Base-by-base conservation (phyloP, 2,888 invertebrate species). In the Mythimna loreyi region DNA sequence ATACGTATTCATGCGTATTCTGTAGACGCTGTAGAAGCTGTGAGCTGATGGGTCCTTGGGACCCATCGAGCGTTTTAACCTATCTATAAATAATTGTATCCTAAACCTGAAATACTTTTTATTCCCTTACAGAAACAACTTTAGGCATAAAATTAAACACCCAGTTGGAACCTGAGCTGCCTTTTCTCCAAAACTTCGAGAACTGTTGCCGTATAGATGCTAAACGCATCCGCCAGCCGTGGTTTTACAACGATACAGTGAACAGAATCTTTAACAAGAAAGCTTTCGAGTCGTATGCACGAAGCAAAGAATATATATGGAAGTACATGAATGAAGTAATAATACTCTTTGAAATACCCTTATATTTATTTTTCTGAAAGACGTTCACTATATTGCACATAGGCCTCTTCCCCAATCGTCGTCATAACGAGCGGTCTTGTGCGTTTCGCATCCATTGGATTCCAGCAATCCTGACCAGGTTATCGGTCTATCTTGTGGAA, bases 241-340 rank as follows among this genome's bases (percentile, higher is more conserved):
- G 87, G 87, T 58, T 87, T 1, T 71, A 86, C 57, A 82, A 67
- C 25, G 81, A 86, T 6, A 62, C 71, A 1, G 8, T 87, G 5
- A 84, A 83, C 60, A 72, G 50, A 77, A 28, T 71, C 16, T 43
- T 71, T 19, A 63, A 40, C 8, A 49, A 13, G 5, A 23, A 49
- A 13, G 4, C 47, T 13, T 50, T 36, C 2, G 23, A 71, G 11
- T 45, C 53, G 40, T 16, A 70, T 53, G 7, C 70, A 5, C 33
- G 52, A 19, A 49, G 70, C 25, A 70, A 56, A 43, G 3, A 61
- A 33, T 13, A 61, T 4, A 70, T 70, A 25, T 83, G 78, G 65
- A 63, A 57, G 0, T 87, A 86, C 53, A 75, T 85, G 58, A 67
- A 80, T 28, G 55, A 69, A 73, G 47, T 49, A 45, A 45, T n/a